Evolutionary conservation across 2,113 vertebrate genomes (phyloP).

Genomic region (Archilochus colubris): DNA sequence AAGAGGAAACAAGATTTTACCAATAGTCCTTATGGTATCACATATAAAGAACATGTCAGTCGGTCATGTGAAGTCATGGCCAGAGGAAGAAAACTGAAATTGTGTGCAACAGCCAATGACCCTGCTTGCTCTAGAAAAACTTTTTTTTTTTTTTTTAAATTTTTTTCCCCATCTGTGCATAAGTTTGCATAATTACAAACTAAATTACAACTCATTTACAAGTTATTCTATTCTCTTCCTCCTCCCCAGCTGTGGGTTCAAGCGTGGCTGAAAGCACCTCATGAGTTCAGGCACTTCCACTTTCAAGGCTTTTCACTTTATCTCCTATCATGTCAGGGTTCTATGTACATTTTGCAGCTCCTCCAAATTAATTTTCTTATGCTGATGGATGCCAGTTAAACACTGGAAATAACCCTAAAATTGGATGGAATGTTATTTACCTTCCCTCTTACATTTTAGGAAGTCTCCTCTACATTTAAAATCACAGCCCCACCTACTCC

Average conservation of each 20-base stretch:
- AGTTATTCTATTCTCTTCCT: neutral
- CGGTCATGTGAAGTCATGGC: neutral
- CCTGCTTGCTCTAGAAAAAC: neutral
- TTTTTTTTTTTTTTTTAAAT: neutral
- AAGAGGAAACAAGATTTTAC: constrained; percentile 24
- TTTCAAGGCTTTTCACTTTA: neutral
- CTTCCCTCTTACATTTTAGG: neutral
- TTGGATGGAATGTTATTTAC: neutral
- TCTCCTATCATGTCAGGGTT: neutral
- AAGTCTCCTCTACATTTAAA: neutral
- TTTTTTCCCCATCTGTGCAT: neutral
- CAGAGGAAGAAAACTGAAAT: constrained; percentile 1
- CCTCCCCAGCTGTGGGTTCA: neutral
- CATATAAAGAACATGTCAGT: neutral
- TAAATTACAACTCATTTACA: neutral
- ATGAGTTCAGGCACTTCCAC: neutral
- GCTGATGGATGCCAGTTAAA: neutral
- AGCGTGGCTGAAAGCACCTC: neutral
- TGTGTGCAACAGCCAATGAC: neutral
- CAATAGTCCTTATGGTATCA: neutral
- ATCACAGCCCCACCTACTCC: neutral
- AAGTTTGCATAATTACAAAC: neutral
- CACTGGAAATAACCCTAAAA: neutral
- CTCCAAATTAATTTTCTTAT: neutral
- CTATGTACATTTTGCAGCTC: neutral